Evolutionary conservation across 2,888 invertebrate species (phyloP), one percentile per base, ranked within the genome.

Genomic region (Fragum sueziense): DNA sequence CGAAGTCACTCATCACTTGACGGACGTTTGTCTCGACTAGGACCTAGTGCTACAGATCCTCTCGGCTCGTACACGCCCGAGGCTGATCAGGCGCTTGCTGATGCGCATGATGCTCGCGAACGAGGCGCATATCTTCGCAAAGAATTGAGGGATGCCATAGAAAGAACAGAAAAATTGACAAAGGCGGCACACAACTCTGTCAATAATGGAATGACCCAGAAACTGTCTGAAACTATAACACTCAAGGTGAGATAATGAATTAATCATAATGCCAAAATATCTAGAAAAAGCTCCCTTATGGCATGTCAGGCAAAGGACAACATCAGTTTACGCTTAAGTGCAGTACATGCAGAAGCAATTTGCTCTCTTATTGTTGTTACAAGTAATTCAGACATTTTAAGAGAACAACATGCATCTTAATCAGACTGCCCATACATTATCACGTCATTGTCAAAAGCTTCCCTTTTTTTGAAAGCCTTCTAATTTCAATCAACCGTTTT

Each of bases 51-150:
- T 59, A 86, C 88, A 41, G 92, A 92, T 84, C 90, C 91, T 3
- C 83, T 92, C 0, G 93, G 92, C 0, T 87, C 92, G 0, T 93
- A 88, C 86, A 93, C 92, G 0, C 92, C 92, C 0, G 92, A 93
- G 77, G 85, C 88, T 17, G 92, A 92, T 34, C 83, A 81, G 14
- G 90, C 91, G n/a, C 81, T 92, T 7, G 85, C 88, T n/a, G 92
- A 92, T 73, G 92, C 90, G 0, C 81, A 82, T 1, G 91, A 91
- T 33, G 92, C 91, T 4, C 80, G 91, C 9, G 74, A 82, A 6
- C 61, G 84, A 57, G 89, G 89, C 6, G 88, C 88, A 6, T 90
- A 90, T 79, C 87, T 92, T 27, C 88, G 92, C 2, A 80, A 81
- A 34, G 92, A 92, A 69, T 73, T 89, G 61, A 87, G 85, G 11